Percentiles rank a stretch among this genome's conserved stretches.
These are phyloP conservation scores for Eucera pruinosa DNA, from an alignment of 2,888 invertebrate species.

Conservation along the genomic window DNA sequence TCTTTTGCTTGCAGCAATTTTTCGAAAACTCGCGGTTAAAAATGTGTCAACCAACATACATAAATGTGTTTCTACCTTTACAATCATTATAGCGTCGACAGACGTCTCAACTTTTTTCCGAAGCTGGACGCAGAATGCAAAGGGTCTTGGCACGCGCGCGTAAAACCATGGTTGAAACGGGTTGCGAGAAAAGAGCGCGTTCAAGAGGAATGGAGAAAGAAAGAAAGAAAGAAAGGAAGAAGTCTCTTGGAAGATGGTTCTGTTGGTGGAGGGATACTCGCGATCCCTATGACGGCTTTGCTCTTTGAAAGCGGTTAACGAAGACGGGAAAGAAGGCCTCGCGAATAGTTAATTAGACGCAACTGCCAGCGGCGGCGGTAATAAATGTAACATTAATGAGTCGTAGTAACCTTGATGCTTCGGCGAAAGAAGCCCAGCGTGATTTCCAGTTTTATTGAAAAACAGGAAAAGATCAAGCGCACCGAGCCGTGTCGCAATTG, in stretches of 20 bases:
- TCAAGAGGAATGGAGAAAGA: too few relatives aligned
- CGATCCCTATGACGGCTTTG: neutral
- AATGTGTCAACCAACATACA: too few relatives aligned
- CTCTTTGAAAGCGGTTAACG: slow-evolving; percentile 44
- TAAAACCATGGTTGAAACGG: neutral
- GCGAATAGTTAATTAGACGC: slow-evolving; percentile 62
- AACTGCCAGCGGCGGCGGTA: slow-evolving; percentile 48
- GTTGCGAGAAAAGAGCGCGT: too few relatives aligned
- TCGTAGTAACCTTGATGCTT: slow-evolving; percentile 63
- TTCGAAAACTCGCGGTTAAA: too few relatives aligned
- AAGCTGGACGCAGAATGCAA: too few relatives aligned
- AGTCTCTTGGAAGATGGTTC: neutral
- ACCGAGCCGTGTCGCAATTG: slow-evolving; percentile 65
- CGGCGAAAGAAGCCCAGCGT: slow-evolving; percentile 48
- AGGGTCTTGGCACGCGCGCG: neutral
- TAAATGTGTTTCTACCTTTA: too few relatives aligned
- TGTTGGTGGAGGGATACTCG: neutral
- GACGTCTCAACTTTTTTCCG: too few relatives aligned
- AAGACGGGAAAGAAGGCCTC: slow-evolving; percentile 52
- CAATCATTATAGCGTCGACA: too few relatives aligned
- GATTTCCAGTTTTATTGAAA: slow-evolving; percentile 62
- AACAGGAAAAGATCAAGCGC: slow-evolving; percentile 62
- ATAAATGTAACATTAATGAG: slow-evolving; percentile 68
- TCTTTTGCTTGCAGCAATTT: too few relatives aligned
- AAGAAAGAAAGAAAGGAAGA: too few relatives aligned